phyloP scores from a whole-genome alignment of 2,888 invertebrate species.

The Leptinotarsa juncta region DNA sequence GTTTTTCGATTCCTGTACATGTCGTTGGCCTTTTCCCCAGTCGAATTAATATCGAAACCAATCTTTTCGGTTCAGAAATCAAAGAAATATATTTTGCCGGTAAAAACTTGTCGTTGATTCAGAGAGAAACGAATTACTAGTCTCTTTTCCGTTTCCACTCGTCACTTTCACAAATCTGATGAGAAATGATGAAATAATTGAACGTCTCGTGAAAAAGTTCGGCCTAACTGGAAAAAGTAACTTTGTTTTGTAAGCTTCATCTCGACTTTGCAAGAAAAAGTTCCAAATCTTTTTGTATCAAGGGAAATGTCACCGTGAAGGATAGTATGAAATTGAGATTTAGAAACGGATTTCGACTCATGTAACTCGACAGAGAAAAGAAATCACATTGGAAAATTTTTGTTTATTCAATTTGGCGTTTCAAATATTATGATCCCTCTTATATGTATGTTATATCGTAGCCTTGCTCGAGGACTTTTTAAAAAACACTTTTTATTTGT shows the following conservation, averaged over 20 bases:
- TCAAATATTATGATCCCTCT: not conserved
- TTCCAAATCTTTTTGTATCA: constrained; percentile 21
- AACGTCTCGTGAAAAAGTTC: constrained; percentile 13
- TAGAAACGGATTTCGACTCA: constrained; percentile 20
- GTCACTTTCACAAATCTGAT: constrained; percentile 22
- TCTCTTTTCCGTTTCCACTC: constrained; percentile 17
- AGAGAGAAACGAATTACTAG: not conserved
- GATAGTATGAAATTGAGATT: constrained; percentile 14
- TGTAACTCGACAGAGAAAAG: constrained; percentile 19
- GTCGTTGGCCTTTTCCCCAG: not conserved
- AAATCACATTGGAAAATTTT: constrained; percentile 7
- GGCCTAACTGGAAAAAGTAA: constrained; percentile 6
- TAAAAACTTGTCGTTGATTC: constrained; percentile 11
- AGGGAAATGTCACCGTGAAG: constrained; percentile 2
- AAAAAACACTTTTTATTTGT: too few species aligned
- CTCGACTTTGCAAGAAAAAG: constrained; percentile 7
- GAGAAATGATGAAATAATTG: constrained; percentile 18
- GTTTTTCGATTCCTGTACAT: too few species aligned
- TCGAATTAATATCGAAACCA: constrained; percentile 14
- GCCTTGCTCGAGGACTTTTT: too few species aligned
- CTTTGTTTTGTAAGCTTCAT: constrained; percentile 4
- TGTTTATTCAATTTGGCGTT: constrained; percentile 9
- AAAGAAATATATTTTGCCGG: constrained; percentile 6
- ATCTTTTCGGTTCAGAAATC: constrained; percentile 17
- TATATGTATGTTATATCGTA: too few species aligned